phyloP scores from a whole-genome alignment of 2,888 invertebrate species.

The Geophilus truncorum region DNA sequence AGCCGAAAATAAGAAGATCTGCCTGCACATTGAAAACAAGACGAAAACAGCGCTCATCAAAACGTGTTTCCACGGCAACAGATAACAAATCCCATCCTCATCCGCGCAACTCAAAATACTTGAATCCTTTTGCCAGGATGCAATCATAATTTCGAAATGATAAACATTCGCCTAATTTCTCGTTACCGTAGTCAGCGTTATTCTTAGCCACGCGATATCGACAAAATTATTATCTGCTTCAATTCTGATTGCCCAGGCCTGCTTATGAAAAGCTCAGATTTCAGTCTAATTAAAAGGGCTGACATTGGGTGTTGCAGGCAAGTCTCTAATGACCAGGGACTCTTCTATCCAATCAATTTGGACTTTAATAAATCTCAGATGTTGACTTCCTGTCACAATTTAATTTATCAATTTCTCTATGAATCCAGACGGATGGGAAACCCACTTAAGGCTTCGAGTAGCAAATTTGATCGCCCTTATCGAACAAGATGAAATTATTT shows the following conservation, averaged over 20 bases:
- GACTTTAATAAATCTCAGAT: constrained; percentile 20
- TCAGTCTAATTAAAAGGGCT: constrained; percentile 31
- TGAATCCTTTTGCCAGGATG: background rate
- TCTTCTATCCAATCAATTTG: constrained; percentile 1
- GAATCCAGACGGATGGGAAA: background rate
- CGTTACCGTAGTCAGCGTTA: background rate
- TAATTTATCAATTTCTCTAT: constrained; percentile 3
- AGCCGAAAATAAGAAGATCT: background rate
- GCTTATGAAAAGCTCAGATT: constrained; percentile 32
- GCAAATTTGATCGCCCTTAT: background rate
- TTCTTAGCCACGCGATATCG: background rate
- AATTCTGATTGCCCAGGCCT: constrained; percentile 25
- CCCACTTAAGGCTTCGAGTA: background rate
- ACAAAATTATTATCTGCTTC: constrained; percentile 23
- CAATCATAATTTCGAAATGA: constrained; percentile 2
- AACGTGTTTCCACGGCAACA: background rate
- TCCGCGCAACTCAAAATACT: background rate
- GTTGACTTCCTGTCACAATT: constrained; percentile 20
- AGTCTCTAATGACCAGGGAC: constrained; percentile 28
- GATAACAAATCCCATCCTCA: background rate
- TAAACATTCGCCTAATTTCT: background rate
- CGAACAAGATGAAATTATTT: background rate
- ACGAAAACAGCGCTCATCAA: background rate
- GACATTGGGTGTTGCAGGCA: background rate
- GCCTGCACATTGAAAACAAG: background rate